Evolutionary conservation across 2,888 invertebrate genomes (phyloP).

Genomic region (Drosophila atripex): DNA sequence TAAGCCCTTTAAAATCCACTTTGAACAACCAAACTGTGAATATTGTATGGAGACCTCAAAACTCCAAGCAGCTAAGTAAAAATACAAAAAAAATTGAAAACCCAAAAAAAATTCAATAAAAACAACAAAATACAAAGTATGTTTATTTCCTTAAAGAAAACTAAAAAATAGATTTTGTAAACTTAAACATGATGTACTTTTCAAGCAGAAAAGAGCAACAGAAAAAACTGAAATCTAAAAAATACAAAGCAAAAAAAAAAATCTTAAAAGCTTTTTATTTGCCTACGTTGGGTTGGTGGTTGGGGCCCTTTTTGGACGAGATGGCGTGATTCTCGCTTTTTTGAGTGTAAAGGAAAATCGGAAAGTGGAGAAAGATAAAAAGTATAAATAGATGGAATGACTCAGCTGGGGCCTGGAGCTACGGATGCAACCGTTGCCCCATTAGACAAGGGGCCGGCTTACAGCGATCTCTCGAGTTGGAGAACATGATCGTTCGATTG

Average conservation of each 20-base stretch:
- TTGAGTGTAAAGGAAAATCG: constrained; percentile 43
- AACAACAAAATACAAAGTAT: constrained; percentile 62
- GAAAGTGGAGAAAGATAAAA: constrained; percentile 33
- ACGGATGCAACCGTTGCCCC: constrained; percentile 31
- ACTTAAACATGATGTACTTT: constrained; percentile 51
- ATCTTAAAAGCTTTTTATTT: constrained; percentile 64
- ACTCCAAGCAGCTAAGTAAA: constrained; percentile 34
- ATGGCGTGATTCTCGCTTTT: constrained; percentile 47
- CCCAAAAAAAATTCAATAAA: constrained; percentile 13
- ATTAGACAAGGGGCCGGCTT: constrained; percentile 27
- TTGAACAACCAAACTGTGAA: constrained; percentile 50
- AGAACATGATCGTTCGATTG: not conserved
- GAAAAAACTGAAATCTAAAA: constrained; percentile 28
- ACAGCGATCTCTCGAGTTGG: constrained; percentile 1
- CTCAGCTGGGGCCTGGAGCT: constrained; percentile 36
- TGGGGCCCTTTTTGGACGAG: constrained; percentile 28
- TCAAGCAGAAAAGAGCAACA: constrained; percentile 24
- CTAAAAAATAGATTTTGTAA: constrained; percentile 50
- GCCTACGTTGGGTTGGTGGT: constrained; percentile 8
- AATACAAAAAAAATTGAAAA: constrained; percentile 30
- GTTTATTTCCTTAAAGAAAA: constrained; percentile 72
- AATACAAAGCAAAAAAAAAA: constrained; percentile 50
- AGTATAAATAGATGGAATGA: constrained; percentile 40
- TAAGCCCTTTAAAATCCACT: constrained; percentile 11
- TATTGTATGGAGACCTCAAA: constrained; percentile 38